Base-by-base conservation (phyloP, 1,140 invertebrate species). In the Neotoxoptera formosana region DNA sequence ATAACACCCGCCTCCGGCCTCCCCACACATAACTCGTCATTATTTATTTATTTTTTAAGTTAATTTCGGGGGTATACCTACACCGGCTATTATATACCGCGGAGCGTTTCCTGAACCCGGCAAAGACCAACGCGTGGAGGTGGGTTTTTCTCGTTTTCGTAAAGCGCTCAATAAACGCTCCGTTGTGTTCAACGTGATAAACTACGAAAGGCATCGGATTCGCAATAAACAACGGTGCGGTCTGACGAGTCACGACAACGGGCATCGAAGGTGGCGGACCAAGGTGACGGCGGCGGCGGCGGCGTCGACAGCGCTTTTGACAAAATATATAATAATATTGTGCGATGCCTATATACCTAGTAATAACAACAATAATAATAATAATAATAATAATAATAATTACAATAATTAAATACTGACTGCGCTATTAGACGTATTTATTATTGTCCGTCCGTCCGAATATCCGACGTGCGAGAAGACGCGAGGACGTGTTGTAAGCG, bases 261-360 rank as follows among this genome's bases (percentile, higher is more conserved):
- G 21, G 21, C 7, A 87, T 51, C n/a, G 45, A 87, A 48, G 6
- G 30, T n/a, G 87, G 47, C 47, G 7, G 17, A 51, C 47, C 87
- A 53, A 88, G 87, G 47, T 88, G n/a, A 88, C 30, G 87, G n/a
- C 23, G n/a, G 2, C n/a, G 48, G 11, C 25, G 86, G 30, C n/a
- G 30, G 1, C 17, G 47, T n/a, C n/a, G n/a, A n/a, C n/a, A n/a
- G 17, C 20, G 45, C 34, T 51, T 88, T 87, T 48, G 47, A 88
- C 41, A 84, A 84, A n/a, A n/a, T n/a, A 83, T 83, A 41, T 88
- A 88, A 88, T n/a, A n/a, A n/a, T n/a, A n/a, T 88, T n/a, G 86
- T n/a, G 86, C 14, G 84, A 30, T 76, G 14, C 30, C n/a, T 76
- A 3, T 3, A 20, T 21, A 20, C 20, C 20, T 53, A 6, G 21